Percentiles rank a stretch among this genome's conserved stretches.
Evolutionary conservation across 92 coral and sea anemone species (phyloP).

Genomic region (Bergia sp.): DNA sequence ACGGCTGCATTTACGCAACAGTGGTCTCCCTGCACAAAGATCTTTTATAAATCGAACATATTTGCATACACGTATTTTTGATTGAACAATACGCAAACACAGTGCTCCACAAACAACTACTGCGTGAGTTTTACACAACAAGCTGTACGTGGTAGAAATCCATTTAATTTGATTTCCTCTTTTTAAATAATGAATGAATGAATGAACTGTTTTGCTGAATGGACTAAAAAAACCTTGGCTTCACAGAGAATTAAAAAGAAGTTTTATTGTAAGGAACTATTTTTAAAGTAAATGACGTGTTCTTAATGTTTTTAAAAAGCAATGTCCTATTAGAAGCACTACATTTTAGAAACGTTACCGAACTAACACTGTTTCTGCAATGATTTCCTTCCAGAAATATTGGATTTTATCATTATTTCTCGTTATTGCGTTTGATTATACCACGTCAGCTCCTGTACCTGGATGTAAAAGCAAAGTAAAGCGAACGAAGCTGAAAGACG

Average conservation of each 20-base stretch:
- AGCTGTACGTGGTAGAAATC: not conserved
- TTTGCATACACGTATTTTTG: constrained; percentile 1
- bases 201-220: constrained; percentile 6
- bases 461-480: constrained; percentile 1
- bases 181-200: not conserved
- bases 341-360: not conserved
- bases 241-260: not conserved
- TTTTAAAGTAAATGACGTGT: constrained; percentile 19
- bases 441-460: constrained; percentile 19
- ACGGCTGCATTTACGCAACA: not conserved
- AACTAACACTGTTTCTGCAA: not conserved
- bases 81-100: not conserved
- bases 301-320: not conserved
- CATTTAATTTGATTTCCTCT: not conserved
- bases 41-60: not conserved
- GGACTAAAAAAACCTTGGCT: not conserved
- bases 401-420: not conserved
- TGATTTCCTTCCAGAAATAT: constrained; percentile 18
- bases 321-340: not conserved
- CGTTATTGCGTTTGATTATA: not conserved
- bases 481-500: not conserved
- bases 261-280: constrained; percentile 21
- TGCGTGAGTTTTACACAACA: not conserved
- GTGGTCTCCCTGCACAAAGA: not conserved
- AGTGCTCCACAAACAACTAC: not conserved